Conservation (phyloP, 2,888 invertebrate genomes). For the Diogma glabrata region DNA sequence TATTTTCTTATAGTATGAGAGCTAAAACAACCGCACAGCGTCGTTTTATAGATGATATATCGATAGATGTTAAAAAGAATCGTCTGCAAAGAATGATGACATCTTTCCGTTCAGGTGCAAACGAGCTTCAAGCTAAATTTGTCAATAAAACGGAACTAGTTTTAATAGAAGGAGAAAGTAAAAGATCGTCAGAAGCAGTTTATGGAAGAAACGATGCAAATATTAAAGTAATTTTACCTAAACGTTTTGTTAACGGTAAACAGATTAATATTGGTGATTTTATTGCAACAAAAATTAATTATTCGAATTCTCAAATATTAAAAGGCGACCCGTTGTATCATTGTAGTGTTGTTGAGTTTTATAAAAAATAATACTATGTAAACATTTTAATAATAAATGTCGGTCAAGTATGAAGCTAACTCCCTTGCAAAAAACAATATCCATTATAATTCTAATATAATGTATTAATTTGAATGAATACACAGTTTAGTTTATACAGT, state of each 20-base stretch:
- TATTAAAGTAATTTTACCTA: conserved; percentile 61
- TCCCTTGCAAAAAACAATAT: too few relatives aligned
- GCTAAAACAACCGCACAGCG: conserved; percentile 84
- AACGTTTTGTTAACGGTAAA: conserved; percentile 22
- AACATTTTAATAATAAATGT: too few relatives aligned
- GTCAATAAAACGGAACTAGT: conserved; percentile 71
- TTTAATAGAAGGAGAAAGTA: conserved; percentile 70
- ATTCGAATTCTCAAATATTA: conserved; percentile 60
- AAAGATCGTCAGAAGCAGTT: conserved; percentile 49
- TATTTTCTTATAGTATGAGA: conserved; percentile 92
- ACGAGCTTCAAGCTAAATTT: conserved; percentile 51
- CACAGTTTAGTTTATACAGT: too few relatives aligned
- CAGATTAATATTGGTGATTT: conserved; percentile 65
- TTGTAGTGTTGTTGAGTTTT: conserved; percentile 42
- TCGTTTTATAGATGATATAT: conserved; percentile 70
- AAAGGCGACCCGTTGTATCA: conserved; percentile 59
- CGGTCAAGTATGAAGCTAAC: too few relatives aligned
- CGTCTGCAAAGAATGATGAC: conserved; percentile 55
- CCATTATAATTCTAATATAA: too few relatives aligned
- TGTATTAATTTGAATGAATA: too few relatives aligned
- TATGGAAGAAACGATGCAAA: conserved; percentile 79
- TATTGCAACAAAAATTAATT: conserved; percentile 59
- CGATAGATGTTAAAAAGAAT: conserved; percentile 54
- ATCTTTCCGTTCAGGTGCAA: conserved; percentile 52
- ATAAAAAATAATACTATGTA: too few relatives aligned